Percentiles rank a stretch among this genome's conserved stretches.
Evolutionary conservation across 2,113 vertebrate genomes (phyloP).

Genomic region (Hipposideros armiger): DNA sequence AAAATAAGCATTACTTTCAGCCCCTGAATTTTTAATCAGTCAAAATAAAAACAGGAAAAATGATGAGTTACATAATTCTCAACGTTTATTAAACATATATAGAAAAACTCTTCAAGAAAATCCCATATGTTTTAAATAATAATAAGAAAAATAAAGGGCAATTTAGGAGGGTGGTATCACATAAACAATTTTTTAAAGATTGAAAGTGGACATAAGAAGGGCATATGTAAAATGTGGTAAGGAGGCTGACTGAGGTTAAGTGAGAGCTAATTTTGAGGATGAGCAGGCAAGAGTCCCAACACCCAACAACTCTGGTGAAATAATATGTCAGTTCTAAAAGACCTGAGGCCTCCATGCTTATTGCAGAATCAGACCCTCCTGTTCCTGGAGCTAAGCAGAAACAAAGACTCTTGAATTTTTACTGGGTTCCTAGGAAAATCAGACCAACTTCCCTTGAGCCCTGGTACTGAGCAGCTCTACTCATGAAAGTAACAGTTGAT

Average conservation of each 20-base stretch:
- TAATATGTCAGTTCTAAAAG: not conserved
- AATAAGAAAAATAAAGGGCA: not conserved
- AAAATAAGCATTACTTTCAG: not conserved
- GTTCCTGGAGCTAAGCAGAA: not conserved
- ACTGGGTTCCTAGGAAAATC: not conserved
- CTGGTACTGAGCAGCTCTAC: not conserved
- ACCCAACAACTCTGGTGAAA: not conserved
- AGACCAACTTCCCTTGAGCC: not conserved
- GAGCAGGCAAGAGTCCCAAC: not conserved
- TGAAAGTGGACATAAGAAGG: not conserved
- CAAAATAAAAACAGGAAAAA: not conserved
- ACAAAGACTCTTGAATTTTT: not conserved
- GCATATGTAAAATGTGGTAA: not conserved
- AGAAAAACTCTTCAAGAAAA: not conserved
- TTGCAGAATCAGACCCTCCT: not conserved
- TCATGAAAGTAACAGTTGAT: slow-evolving; percentile 3
- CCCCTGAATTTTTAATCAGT: not conserved
- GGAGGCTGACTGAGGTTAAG: not conserved
- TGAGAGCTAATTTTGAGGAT: not conserved
- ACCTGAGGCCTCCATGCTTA: not conserved
- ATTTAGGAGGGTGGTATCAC: not conserved
- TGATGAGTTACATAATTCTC: not conserved
- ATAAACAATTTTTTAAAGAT: not conserved
- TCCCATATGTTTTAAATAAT: not conserved
- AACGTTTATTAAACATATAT: not conserved